phyloP scores from a whole-genome alignment of 2,113 vertebrate genomes.

The Trochalopteron elliotii region DNA sequence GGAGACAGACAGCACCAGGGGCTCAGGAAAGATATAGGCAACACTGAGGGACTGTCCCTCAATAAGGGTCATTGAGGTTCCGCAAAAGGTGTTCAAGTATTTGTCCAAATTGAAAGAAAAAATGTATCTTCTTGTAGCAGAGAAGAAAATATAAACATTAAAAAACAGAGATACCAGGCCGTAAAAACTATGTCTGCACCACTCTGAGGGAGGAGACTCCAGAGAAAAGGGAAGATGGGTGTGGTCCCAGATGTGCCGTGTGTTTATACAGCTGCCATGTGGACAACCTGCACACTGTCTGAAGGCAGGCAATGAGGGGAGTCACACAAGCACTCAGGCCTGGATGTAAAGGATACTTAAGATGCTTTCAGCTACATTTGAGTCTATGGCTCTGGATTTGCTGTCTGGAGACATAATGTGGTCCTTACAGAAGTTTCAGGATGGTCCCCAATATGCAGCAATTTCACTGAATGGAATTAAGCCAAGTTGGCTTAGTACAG shows the following conservation, averaged over 20 bases:
- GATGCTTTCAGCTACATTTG: background rate
- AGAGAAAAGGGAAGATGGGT: background rate
- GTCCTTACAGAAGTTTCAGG: background rate
- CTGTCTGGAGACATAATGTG: background rate
- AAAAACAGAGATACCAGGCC: background rate
- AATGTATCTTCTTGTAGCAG: background rate
- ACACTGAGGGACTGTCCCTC: background rate
- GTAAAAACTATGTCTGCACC: background rate
- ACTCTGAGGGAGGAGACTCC: background rate
- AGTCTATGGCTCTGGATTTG: background rate
- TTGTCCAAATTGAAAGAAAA: background rate
- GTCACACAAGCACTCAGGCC: background rate
- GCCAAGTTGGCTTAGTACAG: background rate
- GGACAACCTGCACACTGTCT: background rate
- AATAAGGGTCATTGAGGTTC: background rate
- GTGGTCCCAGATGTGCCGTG: background rate
- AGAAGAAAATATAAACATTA: background rate
- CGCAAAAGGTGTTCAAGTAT: background rate
- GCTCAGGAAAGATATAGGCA: background rate
- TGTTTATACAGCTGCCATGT: rapidly evolving
- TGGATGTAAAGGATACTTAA: background rate
- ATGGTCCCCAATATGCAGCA: background rate
- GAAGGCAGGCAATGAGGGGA: background rate
- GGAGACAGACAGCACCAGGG: background rate
- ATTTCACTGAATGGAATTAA: background rate